Base-by-base conservation (phyloP, 2,113 vertebrate species). In the Sylvia atricapilla region DNA sequence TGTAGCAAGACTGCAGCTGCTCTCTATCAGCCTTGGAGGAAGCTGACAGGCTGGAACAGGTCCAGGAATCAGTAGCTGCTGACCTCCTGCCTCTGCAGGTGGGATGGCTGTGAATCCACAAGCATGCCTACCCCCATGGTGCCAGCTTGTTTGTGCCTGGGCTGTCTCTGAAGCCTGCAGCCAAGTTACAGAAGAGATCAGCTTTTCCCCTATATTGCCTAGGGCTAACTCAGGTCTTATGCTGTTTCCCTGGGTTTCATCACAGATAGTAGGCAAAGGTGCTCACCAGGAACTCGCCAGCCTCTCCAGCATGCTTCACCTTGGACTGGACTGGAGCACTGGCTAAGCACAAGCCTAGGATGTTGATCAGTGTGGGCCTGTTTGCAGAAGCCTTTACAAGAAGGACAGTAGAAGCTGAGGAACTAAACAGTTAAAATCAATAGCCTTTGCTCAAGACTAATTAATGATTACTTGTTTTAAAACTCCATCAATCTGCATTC, bases 1-100 rank as follows among this genome's bases (percentile, higher is more conserved):
- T 17, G 9, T 13, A 69, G 60, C 0, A 0, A 90, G 74, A 28
- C 5, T 13, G 27, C 2, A 1, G 15, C 30, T 90, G 69, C 64
- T 79, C 67, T 68, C 27, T 60, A 24, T 56, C 68, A 86, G 62
- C 79, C 49, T 43, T 37, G 46, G 41, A 94, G 58, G 49, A 85
- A 49, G 27, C 15, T 53, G 52, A 53, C 24, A 85, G 76, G 58
- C 43, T 30, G 37, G 27, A 90, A 31, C 53, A 87, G 66, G 67
- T 59, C 59, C 2, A 10, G 62, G 15, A 76, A 76, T 69, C 58
- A 79, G 70, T 17, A 84, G 60, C 50, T 7, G 0, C 66, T 82
- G 75, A 75, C 67, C 58, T 90, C 41, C 41, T 55, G 44, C 63
- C 37, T 68, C 76, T 80, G 49, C 49, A 79, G 53, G 59, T 80